Evolutionary conservation across 2,113 vertebrate genomes (phyloP), one percentile per base, ranked within the genome.

Genomic region (Tautogolabrus adspersus): DNA sequence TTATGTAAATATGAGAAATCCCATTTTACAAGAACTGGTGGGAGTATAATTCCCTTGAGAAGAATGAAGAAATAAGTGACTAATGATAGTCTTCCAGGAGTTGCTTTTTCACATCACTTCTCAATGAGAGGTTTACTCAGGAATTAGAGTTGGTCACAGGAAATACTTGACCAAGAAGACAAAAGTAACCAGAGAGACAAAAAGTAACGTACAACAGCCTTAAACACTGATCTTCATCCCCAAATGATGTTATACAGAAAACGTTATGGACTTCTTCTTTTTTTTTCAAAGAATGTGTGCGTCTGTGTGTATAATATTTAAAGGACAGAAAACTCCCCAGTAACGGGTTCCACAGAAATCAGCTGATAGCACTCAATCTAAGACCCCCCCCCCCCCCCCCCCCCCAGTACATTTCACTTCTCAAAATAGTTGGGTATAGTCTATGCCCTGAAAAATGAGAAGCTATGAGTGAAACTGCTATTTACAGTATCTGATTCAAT

Each of bases 331-430:
- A 87, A 83, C 3, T 84, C 79, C 69, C 6, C 3, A 40, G 47
- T 0, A 0, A 3, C 60, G 37, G 21, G 47, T 89, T 92, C 85
- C 44, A 37, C 54, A 67, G 71, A 90, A 92, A 81, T 77, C 87
- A 81, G 83, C 73, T 89, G 89, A 76, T 64, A 38, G 66, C 61
- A 11, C n/a, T 2, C 10, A 37, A 57, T 15, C 40, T 44, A 19
- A 74, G 74, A 51, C 46, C 63, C 66, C 26, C 26, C 4, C 26
- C 46, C 63, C 66, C 26, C 26, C 4, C 26, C 26, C 63, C 57
- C 70, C 79, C 74, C 68, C 63, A 72, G 58, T 13, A 18, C 5
- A 21, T 87, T 73, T 88, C 81, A 67, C 71, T 88, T 91, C 84
- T 84, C 67, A 56, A 81, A 89, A 89, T 56, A 60, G 40, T 51